Base-by-base conservation (phyloP, 2,113 vertebrate species). In the Bucco capensis region DNA sequence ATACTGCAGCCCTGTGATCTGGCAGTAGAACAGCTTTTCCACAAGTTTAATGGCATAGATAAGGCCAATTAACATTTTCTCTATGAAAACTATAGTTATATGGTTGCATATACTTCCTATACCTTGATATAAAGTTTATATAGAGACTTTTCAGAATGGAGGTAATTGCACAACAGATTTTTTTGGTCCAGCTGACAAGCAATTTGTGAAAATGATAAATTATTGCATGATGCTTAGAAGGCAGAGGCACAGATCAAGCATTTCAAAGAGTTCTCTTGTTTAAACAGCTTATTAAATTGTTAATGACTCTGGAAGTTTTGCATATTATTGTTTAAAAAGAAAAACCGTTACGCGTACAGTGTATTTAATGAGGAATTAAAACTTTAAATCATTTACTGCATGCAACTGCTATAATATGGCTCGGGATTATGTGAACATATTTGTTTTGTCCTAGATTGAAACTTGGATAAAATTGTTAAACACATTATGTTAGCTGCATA, bases 281-380 rank as follows among this genome's bases (percentile, higher is more conserved):
- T 96, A 94, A 97, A 95, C 87, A 92, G 73, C 84, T 96, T 96
- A 97, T 95, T 93, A 92, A 95, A 93, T 78, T 91, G 89, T 91
- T 97, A 97, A 97, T 94, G 83, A 94, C 93, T 95, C 83, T 92
- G 69, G 69, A 92, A 96, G 92, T 95, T 93, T 86, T 96, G 89
- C 82, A 78, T 97, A 82, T 95, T 93, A 93, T 96, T 97, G 93
- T 96, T 95, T 95, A 94, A 96, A 96, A 96, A 88, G 94, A 96
- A 92, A 97, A 97, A 82, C 76, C 91, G 89, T 69, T 89, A 86
- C 96, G 82, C 97, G 88, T 94, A 94, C 86, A 88, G 54, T 93
- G 78, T 92, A 37, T 76, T 95, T 96, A 97, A 96, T 96, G 97
- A 96, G 96, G 82, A 97, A 97, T 96, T 96, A 96, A 97, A 97